Base-by-base conservation (phyloP, 2,797 vertebrate genomes). In the Acrossocheilus fasciatus region DNA sequence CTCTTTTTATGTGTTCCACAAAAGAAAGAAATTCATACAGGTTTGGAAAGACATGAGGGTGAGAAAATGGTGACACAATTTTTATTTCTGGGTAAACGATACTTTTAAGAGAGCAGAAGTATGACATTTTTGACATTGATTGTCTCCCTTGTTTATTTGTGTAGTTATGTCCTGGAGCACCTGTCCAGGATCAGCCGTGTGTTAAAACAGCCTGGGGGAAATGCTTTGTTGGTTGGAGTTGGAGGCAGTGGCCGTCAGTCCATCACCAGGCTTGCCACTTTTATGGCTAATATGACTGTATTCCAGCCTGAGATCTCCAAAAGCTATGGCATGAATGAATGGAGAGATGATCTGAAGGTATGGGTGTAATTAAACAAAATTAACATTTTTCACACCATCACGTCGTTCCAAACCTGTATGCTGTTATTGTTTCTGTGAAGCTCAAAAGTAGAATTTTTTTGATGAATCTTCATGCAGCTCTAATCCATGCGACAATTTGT, bases 251-350 rank as follows among this genome's bases (percentile, higher is more conserved):
- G 98, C 4, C 97, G 98, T 62, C 98, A 99, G 83, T 99, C 98
- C 69, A 94, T 99, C 93, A 99, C 98, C 50, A 97, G 96, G 75
- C 93, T 99, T 84, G 97, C 98, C 81, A 95, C 97, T 0, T 97
- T 96, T 89, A 99, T 99, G 97, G 95, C 98, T 84, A 96, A 96
- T 91, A 98, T 99, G 98, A 96, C 91, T 64, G 91, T 99, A 91
- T 98, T 98, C 92, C 98, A 99, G 86, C 98, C 98, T 62, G 98
- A 99, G 93, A 98, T 99, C 92, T 98, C 98, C 1, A 99, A 98
- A 92, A 98, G 95, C 90, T 99, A 99, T 5, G 95, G 97, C 86
- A 95, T 97, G 91, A 97, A 96, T 52, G 98, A 99, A 50, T 99
- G 98, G 98, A 97, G 97, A 93, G 98, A 99, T 39, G 98, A 99